These are phyloP conservation scores for Cochlearius cochlearius DNA, from an alignment of 2,113 vertebrate species.

Conservation along the genomic window DNA sequence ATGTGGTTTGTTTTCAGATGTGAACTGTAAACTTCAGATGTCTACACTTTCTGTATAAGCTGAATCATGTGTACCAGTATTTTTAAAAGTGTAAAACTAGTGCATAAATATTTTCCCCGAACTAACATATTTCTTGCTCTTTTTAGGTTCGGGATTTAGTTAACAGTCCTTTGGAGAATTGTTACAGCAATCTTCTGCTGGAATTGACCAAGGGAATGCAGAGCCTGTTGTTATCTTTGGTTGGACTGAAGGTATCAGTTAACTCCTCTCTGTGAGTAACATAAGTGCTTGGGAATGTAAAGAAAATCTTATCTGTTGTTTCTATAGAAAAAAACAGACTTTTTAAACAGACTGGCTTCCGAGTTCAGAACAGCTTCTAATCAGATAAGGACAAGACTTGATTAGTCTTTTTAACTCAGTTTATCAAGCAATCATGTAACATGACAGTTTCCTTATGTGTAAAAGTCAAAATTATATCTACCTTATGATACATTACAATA, in stretches of 20 bases:
- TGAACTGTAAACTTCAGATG: not conserved
- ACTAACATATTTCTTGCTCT: not conserved
- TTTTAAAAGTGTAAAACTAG: not conserved
- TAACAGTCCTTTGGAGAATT: conserved; percentile 85
- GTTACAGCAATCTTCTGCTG: conserved; percentile 85
- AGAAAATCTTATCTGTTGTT: not conserved
- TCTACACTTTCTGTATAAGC: not conserved
- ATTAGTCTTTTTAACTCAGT: not conserved
- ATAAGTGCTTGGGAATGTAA: not conserved
- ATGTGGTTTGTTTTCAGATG: not conserved
- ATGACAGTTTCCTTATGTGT: not conserved
- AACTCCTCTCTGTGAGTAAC: conserved; percentile 13
- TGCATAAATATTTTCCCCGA: not conserved
- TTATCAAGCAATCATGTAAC: not conserved
- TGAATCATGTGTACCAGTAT: not conserved
- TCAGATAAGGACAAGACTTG: not conserved
- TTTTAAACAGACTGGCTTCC: not conserved
- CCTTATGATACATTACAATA: not conserved
- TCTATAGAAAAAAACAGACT: not conserved
- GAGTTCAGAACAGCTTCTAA: not conserved
- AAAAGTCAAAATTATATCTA: not conserved
- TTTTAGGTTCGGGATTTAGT: conserved; percentile 83
- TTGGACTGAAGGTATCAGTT: conserved; percentile 86
- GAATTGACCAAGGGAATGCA: conserved; percentile 81
- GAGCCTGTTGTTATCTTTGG: conserved; percentile 86